A percentile compares a stretch with the other conserved stretches of the same genome.
Conservation (phyloP, 2,797 vertebrate species). For the Microctenopoma stevenorrisi region DNA sequence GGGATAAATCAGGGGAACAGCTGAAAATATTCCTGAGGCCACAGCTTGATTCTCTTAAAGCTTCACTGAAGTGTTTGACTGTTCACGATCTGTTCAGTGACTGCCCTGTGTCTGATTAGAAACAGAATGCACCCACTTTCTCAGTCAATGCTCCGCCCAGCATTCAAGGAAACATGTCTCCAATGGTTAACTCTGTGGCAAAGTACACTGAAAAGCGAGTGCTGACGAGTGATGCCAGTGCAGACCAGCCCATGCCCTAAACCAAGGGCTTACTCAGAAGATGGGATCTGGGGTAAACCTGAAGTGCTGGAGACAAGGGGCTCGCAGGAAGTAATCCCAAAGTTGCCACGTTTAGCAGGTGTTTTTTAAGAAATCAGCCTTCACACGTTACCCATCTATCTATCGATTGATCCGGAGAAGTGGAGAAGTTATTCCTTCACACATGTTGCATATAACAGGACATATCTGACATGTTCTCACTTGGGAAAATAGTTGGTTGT, state of each 20-base stretch:
- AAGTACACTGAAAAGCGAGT: constrained; percentile 11
- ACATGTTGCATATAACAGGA: no score
- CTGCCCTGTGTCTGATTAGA: constrained; percentile 39
- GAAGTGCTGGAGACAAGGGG: not conserved
- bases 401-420: no score
- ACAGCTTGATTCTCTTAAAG: constrained; percentile 49
- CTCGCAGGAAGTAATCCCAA: not conserved
- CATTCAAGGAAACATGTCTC: constrained; percentile 13
- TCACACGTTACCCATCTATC: no score
- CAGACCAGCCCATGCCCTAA: constrained; percentile 4
- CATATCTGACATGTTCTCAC: no score
- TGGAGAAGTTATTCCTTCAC: no score
- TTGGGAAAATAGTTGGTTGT: no score
- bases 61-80: constrained; percentile 52
- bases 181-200: constrained; percentile 14
- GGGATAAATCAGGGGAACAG: constrained; percentile 16
- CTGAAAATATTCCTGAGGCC: constrained; percentile 44
- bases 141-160: constrained; percentile 1
- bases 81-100: constrained; percentile 8
- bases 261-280: not conserved
- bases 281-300: not conserved
- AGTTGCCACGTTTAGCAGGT: not conserved
- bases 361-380: not conserved
- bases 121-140: constrained; percentile 37
- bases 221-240: constrained; percentile 22